phyloP scores from a whole-genome alignment of 2,888 invertebrate species.

The Synergus laeviventris region DNA sequence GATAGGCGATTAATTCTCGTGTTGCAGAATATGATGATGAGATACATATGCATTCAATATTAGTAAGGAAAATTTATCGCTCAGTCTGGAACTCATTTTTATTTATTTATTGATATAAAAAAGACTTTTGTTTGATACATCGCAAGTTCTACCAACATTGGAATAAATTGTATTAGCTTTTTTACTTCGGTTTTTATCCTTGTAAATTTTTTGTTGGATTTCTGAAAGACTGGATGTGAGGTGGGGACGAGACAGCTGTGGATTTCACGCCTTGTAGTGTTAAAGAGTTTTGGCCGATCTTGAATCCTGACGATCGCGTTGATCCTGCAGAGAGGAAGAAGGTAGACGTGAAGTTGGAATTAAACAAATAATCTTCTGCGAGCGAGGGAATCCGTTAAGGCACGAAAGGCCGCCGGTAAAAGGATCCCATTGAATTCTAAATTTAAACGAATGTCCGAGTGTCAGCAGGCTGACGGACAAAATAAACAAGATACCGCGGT shows the following conservation, averaged over 20 bases:
- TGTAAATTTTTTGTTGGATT: slow-evolving; percentile 5
- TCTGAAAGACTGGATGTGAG: neutral
- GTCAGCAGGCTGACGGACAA: slow-evolving; percentile 70
- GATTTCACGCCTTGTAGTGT: slow-evolving; percentile 32
- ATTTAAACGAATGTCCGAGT: slow-evolving; percentile 74
- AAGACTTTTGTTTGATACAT: neutral
- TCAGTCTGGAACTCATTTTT: neutral
- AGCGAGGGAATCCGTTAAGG: slow-evolving; percentile 69
- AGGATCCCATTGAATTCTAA: slow-evolving; percentile 77
- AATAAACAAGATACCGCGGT: slow-evolving; percentile 68
- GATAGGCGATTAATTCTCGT: slow-evolving; percentile 12
- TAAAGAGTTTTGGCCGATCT: neutral
- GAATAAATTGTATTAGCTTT: neutral
- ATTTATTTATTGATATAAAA: too few relatives aligned
- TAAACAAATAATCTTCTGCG: slow-evolving; percentile 72
- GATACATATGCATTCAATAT: neutral
- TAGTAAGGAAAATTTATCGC: neutral
- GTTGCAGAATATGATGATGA: neutral
- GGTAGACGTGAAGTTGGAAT: slow-evolving; percentile 67
- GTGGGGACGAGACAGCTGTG: slow-evolving; percentile 11
- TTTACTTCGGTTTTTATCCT: neutral
- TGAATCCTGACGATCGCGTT: neutral
- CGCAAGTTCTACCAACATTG: neutral
- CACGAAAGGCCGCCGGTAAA: slow-evolving; percentile 71
- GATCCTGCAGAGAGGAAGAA: slow-evolving; percentile 37